phyloP scores from a whole-genome alignment of 2,888 invertebrate species.

The Artemia sinica region DNA sequence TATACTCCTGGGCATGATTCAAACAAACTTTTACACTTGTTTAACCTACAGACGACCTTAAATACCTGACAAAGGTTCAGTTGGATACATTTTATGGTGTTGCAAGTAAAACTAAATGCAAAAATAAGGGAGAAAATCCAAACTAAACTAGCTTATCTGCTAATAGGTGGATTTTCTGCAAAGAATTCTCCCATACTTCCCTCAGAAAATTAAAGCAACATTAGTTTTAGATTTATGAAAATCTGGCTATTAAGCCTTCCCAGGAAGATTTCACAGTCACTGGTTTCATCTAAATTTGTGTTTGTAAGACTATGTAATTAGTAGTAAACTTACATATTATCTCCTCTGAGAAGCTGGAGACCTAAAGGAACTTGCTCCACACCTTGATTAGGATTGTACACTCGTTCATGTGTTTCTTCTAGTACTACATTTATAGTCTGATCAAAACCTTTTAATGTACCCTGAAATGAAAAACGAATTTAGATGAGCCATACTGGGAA shows the following conservation, averaged over 20 bases:
- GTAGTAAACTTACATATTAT: slow-evolving; percentile 58
- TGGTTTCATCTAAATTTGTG: background rate
- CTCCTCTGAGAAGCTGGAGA: slow-evolving; percentile 90
- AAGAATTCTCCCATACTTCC: background rate
- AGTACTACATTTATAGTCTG: slow-evolving; percentile 97
- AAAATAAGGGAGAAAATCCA: too few species aligned
- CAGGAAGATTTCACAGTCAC: too few species aligned
- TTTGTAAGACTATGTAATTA: background rate
- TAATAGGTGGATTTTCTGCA: background rate
- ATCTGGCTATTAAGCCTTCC: too few species aligned
- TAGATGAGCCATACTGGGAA: too few species aligned
- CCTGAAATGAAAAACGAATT: slow-evolving; percentile 38
- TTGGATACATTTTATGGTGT: too few species aligned
- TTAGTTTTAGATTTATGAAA: too few species aligned
- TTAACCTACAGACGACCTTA: too few species aligned
- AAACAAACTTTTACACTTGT: too few species aligned
- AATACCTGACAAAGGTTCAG: too few species aligned
- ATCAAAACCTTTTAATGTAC: slow-evolving; percentile 92
- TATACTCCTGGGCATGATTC: too few species aligned
- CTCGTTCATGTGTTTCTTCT: slow-evolving; percentile 93
- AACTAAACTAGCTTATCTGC: too few species aligned
- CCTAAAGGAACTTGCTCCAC: slow-evolving; percentile 91
- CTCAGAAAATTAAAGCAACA: background rate
- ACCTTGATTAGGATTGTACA: slow-evolving; percentile 80
- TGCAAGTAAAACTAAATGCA: too few species aligned